Percentiles rank a stretch among this genome's conserved stretches.
Evolutionary conservation across 2,113 vertebrate species (phyloP).

Genomic region (Phyllostomus hastatus): DNA sequence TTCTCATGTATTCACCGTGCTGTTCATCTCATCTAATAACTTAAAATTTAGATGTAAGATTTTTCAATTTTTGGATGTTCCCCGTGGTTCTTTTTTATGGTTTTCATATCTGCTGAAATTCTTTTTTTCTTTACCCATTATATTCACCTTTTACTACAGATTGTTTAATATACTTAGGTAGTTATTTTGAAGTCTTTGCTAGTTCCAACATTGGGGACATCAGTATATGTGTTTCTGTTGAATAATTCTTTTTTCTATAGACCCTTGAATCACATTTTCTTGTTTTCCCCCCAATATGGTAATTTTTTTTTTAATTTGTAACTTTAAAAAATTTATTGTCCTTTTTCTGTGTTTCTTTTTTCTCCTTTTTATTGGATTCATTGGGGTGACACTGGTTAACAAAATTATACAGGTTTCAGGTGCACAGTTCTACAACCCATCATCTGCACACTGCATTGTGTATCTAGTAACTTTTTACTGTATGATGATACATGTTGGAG

Average conservation of each 20-base stretch:
- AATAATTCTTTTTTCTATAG: background rate
- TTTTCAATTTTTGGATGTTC: slow-evolving; percentile 15
- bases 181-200: slow-evolving; percentile 10
- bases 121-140: background rate
- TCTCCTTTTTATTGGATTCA: too few relatives aligned
- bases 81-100: background rate
- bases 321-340: too few relatives aligned
- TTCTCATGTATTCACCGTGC: background rate
- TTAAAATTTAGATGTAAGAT: background rate
- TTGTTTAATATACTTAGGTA: background rate
- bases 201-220: background rate
- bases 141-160: background rate
- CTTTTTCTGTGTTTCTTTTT: too few relatives aligned
- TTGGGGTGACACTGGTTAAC: too few relatives aligned
- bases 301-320: background rate
- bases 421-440: too few relatives aligned
- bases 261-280: background rate
- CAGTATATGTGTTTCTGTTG: background rate
- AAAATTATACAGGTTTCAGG: too few relatives aligned
- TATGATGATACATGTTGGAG: background rate
- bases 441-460: too few relatives aligned
- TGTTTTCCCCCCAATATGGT: background rate
- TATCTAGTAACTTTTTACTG: background rate
- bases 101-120: background rate
- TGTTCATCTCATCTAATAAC: background rate